These are phyloP conservation scores for Xestia ashworthii DNA, from an alignment of 2,888 invertebrate genomes.

Conservation along the genomic window DNA sequence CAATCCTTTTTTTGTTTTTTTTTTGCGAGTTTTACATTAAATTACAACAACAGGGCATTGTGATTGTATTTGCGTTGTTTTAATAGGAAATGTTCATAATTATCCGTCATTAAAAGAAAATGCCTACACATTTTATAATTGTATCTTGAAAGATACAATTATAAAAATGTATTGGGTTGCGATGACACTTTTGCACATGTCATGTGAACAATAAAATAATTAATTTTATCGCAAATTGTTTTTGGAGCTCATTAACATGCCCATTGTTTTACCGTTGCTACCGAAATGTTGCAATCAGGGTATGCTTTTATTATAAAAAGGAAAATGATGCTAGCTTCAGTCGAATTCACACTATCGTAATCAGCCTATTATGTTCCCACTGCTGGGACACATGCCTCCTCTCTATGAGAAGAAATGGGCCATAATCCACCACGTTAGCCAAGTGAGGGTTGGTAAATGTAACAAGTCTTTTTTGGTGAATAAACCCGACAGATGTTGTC, in stretches of 20 bases:
- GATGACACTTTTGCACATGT: not conserved
- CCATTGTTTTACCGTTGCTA: not conserved
- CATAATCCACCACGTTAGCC: no score
- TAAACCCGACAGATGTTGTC: not conserved
- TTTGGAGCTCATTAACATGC: not conserved
- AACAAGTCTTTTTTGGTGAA: no score
- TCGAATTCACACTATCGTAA: no score
- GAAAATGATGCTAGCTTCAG: no score
- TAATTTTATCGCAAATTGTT: not conserved
- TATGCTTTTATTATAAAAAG: not conserved
- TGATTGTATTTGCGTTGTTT: no score
- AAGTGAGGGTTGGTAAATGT: no score
- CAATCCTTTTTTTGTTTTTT: no score
- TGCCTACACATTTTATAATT: not conserved
- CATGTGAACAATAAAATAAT: slow-evolving; percentile 12
- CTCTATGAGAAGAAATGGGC: no score
- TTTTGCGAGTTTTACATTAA: no score
- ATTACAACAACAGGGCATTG: no score
- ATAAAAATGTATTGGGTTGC: not conserved
- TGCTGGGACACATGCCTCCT: no score
- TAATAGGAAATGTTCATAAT: not conserved
- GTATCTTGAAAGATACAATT: not conserved
- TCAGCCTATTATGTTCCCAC: no score
- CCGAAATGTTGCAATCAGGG: not conserved
- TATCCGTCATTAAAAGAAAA: not conserved